Evolutionary conservation across 2,888 invertebrate species (phyloP), one percentile per base, ranked within the genome.

Genomic region (Camponotus fellah): DNA sequence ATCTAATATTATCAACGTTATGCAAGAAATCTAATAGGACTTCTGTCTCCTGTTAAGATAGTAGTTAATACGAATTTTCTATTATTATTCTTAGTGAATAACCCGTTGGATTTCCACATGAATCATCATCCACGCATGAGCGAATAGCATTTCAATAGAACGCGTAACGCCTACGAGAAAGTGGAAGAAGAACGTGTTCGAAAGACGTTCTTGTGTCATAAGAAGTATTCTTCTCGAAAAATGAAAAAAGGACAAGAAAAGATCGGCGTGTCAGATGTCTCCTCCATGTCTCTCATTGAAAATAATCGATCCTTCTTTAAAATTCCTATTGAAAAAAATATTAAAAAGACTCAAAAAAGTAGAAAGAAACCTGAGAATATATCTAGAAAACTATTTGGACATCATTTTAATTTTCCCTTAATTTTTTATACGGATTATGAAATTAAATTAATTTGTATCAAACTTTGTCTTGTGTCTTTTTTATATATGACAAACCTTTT

Each of bases 151-250:
- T 79, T 68, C 82, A 80, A 86, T 84, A 71, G 79, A 72, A 86
- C 72, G 79, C 72, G 80, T 83, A 76, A 84, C 85, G 82, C 85
- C 87, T 79, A 87, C 87, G 84, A 74, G 82, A 87, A 82, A 86
- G 74, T 79, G 60, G 79, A 82, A 85, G 84, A 76, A 74, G 75
- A 53, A 75, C 75, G 58, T 46, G 80, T 68, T 68, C 81, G 58
- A 49, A 58, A 64, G 62, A 53, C 69, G 34, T 32, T 82, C 64
- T 66, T 69, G 64, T 62, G 65, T 56, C 71, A 37, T 58, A 56
- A 81, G 37, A 74, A 66, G 65, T 66, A 81, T 76, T 81, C 68
- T 66, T 46, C 32, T 10, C 17, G 17, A 34, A 81, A 9, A 58
- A 81, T 49, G 72, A 43, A 49, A 77, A 53, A 1, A 10, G 10